Conservation (phyloP, 2,888 invertebrate genomes). For the Neria commutata region DNA sequence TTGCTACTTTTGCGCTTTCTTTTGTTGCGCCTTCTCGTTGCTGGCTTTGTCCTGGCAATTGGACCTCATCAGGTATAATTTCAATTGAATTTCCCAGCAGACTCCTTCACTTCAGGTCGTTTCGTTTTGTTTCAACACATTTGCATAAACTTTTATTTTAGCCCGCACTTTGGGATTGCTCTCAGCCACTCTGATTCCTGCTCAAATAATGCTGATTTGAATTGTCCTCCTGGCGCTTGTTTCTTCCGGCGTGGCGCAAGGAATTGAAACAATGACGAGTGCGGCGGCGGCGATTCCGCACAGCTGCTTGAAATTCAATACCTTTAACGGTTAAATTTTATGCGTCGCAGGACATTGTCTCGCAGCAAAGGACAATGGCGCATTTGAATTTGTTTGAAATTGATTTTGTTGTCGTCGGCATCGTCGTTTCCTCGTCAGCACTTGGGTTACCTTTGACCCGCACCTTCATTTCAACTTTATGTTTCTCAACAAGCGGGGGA, state of each 20-base stretch:
- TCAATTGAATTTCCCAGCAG: constrained; percentile 37
- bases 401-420: constrained; percentile 4
- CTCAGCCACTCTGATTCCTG: neutral
- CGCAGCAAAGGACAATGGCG: constrained; percentile 5
- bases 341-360: constrained; percentile 33
- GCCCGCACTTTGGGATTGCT: constrained; percentile 1
- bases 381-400: constrained; percentile 9
- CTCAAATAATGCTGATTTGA: neutral
- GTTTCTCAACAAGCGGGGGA: neutral
- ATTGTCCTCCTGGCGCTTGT: neutral
- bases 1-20: neutral
- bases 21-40: neutral
- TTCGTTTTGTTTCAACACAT: constrained; percentile 51
- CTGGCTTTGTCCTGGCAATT: constrained; percentile 34
- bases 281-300: constrained; percentile 37
- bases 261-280: neutral
- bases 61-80: constrained; percentile 49
- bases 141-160: constrained; percentile 52
- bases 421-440: constrained; percentile 22
- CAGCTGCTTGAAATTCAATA: constrained; percentile 49
- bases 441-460: constrained; percentile 24
- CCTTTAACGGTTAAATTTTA: constrained; percentile 37
- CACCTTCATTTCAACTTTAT: neutral
- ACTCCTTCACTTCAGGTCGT: constrained; percentile 54
- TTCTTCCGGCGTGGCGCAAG: neutral